Evolutionary conservation across 2,113 vertebrate species (phyloP), one percentile per base, ranked within the genome.

Genomic region (Tiliqua scincoides): DNA sequence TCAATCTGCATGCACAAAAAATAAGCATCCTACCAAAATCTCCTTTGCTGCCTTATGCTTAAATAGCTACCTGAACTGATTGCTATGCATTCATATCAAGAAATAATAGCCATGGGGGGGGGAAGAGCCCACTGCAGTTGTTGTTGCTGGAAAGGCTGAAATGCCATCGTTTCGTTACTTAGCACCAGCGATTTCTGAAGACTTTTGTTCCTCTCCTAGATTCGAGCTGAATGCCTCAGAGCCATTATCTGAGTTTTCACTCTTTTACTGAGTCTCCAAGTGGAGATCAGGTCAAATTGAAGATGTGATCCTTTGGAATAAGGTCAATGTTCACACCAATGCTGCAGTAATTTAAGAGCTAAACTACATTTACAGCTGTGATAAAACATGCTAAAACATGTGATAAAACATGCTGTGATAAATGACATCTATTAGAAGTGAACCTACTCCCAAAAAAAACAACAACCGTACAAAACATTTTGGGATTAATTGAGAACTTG

Each of bases 271-370:
- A 95, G 90, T 89, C 86, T 62, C 43, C 77, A 77, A 93, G 85
- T 93, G 84, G 76, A 72, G 71, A 84, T 84, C 54, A 93, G 88
- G 91, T 95, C 87, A 94, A 95, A 94, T 77, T 79, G 86, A 84
- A 92, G 90, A 86, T 89, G 83, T 54, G 86, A 67, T 83, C 85
- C 90, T 95, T 94, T 88, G 85, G 70, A 92, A 92, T 43, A 92
- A 95, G 86, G 93, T 91, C 88, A 95, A 93, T 94, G 94, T 91
- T 89, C 88, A 91, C 77, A 87, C 81, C 30, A 83, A 86, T 95
- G 95, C 91, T 90, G 79, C 75, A 86, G 75, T 48, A 85, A 72
- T 91, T 93, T 90, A 80, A 94, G 83, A 88, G 43, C 79, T 82
- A 83, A 52, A 80, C 86, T 94, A 93, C 90, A 48, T 86, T 77